phyloP scores from a whole-genome alignment of 2,113 vertebrate genomes.

The Hymenochirus boettgeri region DNA sequence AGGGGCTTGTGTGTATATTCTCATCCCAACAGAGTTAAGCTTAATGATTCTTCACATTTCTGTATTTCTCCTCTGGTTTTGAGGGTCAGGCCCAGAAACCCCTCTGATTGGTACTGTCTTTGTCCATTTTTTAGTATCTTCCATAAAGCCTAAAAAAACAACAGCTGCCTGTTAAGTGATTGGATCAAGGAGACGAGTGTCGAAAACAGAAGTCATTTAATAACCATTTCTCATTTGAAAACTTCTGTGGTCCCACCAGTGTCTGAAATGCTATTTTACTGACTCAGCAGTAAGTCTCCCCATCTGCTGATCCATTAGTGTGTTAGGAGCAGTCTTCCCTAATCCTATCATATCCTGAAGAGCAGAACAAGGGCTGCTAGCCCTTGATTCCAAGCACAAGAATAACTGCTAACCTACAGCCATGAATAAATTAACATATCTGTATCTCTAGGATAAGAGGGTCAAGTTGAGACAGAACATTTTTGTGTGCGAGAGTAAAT shows the following conservation, averaged over 20 bases:
- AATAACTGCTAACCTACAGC: too few species aligned
- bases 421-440: too few species aligned
- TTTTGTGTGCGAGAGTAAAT: too few species aligned
- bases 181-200: too few species aligned
- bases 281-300: neutral
- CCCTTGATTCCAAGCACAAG: too few species aligned
- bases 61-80: neutral
- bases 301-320: neutral
- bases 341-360: neutral
- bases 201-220: conserved; percentile 1
- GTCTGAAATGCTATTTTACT: neutral
- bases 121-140: neutral
- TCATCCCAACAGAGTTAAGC: too few species aligned
- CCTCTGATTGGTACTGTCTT: neutral
- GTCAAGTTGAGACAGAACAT: too few species aligned
- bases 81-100: neutral
- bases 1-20: too few species aligned
- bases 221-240: neutral
- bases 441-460: too few species aligned
- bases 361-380: neutral
- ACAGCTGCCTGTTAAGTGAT: neutral
- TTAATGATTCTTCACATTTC: too few species aligned
- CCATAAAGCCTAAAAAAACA: neutral
- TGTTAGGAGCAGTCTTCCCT: neutral
- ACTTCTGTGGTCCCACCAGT: neutral